Conservation (phyloP, 2,113 vertebrate genomes). For the Brachyistius frenatus region DNA sequence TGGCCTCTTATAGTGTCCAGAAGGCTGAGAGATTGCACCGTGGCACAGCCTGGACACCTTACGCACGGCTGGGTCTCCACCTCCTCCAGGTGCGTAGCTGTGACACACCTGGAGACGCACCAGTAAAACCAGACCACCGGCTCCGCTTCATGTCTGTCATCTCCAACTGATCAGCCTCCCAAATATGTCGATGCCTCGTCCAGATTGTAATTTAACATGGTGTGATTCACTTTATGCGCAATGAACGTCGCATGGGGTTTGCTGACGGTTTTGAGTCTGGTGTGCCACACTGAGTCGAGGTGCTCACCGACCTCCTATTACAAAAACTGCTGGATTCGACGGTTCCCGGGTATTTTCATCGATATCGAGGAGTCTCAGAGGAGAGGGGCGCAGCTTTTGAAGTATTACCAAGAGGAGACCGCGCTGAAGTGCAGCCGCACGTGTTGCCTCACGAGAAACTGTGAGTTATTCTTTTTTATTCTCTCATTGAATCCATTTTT, state of each 20-base stretch:
- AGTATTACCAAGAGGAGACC: constrained; percentile 84
- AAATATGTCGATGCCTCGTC: constrained; percentile 35
- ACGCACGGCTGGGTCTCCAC: constrained; percentile 56
- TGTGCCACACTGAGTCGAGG: constrained; percentile 68
- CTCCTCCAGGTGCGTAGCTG: constrained; percentile 51
- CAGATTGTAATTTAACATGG: constrained; percentile 38
- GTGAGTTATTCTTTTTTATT: constrained; percentile 65
- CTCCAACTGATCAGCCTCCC: neutral
- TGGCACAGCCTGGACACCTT: neutral
- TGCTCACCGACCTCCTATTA: constrained; percentile 91
- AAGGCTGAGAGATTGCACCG: neutral
- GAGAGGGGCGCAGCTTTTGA: constrained; percentile 89
- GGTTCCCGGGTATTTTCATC: constrained; percentile 89
- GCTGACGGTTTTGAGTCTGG: constrained; percentile 81
- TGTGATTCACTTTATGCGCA: constrained; percentile 62
- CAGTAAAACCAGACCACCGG: constrained; percentile 47
- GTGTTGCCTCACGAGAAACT: constrained; percentile 89
- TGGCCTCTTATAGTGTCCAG: too few species aligned
- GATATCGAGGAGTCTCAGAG: constrained; percentile 88
- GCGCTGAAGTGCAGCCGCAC: constrained; percentile 89
- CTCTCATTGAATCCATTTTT: too few species aligned
- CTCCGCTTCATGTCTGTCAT: constrained; percentile 13
- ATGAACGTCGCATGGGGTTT: constrained; percentile 83
- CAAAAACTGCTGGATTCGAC: constrained; percentile 94
- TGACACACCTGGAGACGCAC: constrained; percentile 60